Conservation (phyloP, 2,113 vertebrate genomes). For the Cyanoramphus novaezelandiae region DNA sequence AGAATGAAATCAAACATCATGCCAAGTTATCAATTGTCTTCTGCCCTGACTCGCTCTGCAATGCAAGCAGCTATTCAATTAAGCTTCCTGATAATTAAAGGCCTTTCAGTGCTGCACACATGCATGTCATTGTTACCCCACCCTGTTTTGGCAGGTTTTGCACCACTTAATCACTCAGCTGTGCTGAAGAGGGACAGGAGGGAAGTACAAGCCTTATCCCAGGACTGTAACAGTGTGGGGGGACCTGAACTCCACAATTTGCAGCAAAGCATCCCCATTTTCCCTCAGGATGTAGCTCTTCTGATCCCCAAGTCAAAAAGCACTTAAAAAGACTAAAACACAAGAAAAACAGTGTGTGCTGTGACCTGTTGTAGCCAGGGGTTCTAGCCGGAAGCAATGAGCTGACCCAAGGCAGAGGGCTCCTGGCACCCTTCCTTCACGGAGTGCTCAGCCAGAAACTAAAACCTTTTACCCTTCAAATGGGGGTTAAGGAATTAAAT, state of each 20-base stretch:
- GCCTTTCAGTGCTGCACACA: background rate
- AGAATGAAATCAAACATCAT: background rate
- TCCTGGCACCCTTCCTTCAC: background rate
- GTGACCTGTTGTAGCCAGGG: background rate
- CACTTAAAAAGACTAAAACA: background rate
- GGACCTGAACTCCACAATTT: too few relatives aligned
- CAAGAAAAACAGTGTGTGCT: background rate
- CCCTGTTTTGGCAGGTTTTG: background rate
- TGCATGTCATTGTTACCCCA: background rate
- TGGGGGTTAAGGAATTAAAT: fast-evolving
- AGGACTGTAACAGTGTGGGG: fast-evolving
- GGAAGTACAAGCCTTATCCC: background rate
- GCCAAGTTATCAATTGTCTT: background rate
- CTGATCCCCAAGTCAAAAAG: background rate
- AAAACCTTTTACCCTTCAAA: background rate
- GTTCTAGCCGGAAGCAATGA: background rate
- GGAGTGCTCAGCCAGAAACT: fast-evolving
- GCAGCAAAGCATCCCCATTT: background rate
- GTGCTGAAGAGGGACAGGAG: background rate
- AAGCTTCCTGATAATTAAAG: slow-evolving; percentile 27
- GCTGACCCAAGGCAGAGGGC: background rate
- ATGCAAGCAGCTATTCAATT: background rate
- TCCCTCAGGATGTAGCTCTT: background rate
- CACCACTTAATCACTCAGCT: background rate
- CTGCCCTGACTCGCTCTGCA: background rate